Base-by-base conservation (phyloP, 2,113 vertebrate species). In the Nymphicus hollandicus region DNA sequence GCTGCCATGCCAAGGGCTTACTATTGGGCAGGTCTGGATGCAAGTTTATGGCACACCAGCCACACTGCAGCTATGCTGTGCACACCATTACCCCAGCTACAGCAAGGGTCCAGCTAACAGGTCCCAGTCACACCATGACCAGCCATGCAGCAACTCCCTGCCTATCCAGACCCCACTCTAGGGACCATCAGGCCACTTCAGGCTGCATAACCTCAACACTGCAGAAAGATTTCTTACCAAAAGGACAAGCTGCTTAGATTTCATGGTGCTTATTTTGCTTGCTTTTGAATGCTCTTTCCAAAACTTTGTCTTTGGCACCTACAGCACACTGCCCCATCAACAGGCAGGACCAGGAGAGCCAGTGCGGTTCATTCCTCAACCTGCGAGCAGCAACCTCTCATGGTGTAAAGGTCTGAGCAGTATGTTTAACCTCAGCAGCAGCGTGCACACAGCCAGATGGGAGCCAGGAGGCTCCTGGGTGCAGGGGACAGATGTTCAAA, bases 401-500 rank as follows among this genome's bases (percentile, higher is more conserved):
- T 0, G 11, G 79, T 61, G 43, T 63, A 80, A 86, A 88, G 86
- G 86, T 81, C 83, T 92, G n/a, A 39, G 79, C 53, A 70, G 50
- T 13, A 47, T 1, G 20, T 74, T 93, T 76, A 95, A 93, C 94
- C 89, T 89, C 44, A 82, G 73, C 64, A 88, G 89, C 88, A 90
- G 60, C 9, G 11, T 52, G 37, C 33, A 53, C 17, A 44, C 5
- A 77, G 77, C 77, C 95, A 96, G 95, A 95, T 77, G 96, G 92
- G 66, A 88, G 84, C 71, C 89, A 93, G 60, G 90, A 93, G 78
- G 78, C 64, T 91, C 56, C 50, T 84, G 0, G 0, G 79, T 82
- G 53, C 39, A 58, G 78, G 64, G 77, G 66, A 81, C 77, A 96
- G 96, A 96, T 89, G 95, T 85, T 95, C 66, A 56, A 33, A 43